Percentiles rank a stretch among this genome's conserved stretches.
Evolutionary conservation across 2,888 invertebrate genomes (phyloP).

Genomic region (Drosophila kanekoi): DNA sequence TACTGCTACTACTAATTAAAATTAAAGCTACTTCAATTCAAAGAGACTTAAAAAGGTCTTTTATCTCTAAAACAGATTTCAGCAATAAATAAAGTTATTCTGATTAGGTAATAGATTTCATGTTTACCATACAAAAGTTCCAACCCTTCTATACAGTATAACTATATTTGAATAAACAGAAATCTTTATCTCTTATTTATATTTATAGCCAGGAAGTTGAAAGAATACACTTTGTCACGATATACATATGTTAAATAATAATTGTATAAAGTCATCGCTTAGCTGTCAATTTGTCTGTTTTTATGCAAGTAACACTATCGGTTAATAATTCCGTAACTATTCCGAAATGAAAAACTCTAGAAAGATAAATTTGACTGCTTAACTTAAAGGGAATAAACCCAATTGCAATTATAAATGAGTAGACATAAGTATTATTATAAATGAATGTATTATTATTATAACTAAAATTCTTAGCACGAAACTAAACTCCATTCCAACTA

Average conservation of each 20-base stretch:
- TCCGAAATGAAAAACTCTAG: no score
- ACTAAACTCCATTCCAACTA: no score
- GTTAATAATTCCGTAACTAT: no score
- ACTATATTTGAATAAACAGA: conserved; percentile 9
- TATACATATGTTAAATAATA: conserved; percentile 27
- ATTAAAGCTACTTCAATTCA: no score
- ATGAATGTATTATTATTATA: no score
- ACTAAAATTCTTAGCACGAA: no score
- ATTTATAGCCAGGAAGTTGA: conserved; percentile 20
- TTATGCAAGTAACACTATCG: background rate
- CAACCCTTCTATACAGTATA: background rate
- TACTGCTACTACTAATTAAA: no score
- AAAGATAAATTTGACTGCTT: no score
- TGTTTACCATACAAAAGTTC: background rate
- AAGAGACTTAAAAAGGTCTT: no score
- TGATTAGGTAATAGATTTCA: background rate
- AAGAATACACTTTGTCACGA: conserved; percentile 30
- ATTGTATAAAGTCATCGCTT: conserved; percentile 10
- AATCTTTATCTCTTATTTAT: background rate
- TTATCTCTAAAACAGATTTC: background rate
- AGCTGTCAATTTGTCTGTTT: background rate
- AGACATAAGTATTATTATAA: no score
- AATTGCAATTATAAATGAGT: no score
- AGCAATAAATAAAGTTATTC: background rate
- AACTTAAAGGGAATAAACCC: no score